These are phyloP conservation scores for Dynastes maya DNA, from an alignment of 2,888 invertebrate species.

Conservation along the genomic window DNA sequence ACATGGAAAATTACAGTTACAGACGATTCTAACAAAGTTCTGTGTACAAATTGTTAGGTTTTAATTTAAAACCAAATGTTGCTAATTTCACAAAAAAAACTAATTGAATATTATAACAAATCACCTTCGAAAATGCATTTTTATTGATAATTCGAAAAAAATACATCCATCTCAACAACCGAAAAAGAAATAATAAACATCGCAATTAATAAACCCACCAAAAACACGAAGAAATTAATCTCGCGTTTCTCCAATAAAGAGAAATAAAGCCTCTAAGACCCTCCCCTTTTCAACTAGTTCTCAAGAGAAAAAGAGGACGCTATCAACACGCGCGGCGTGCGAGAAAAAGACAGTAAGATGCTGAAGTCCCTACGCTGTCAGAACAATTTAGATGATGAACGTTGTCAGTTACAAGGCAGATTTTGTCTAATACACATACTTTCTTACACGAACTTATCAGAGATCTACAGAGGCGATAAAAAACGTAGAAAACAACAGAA, in stretches of 20 bases:
- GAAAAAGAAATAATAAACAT: conserved; percentile 11
- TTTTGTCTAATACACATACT: conserved; percentile 58
- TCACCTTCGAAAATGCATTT: neutral
- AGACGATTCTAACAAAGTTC: too few species aligned
- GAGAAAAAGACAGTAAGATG: conserved; percentile 37
- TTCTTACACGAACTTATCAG: conserved; percentile 29
- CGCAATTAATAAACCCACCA: conserved; percentile 29
- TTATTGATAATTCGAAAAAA: neutral
- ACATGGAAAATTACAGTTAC: too few species aligned
- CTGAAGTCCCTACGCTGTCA: conserved; percentile 60
- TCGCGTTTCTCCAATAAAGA: conserved; percentile 41
- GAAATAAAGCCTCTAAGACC: conserved; percentile 50
- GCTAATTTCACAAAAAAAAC: too few species aligned
- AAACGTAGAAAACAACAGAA: neutral
- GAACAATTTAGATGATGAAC: conserved; percentile 66
- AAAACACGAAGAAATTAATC: conserved; percentile 43
- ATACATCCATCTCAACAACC: neutral
- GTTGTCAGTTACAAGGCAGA: conserved; percentile 64
- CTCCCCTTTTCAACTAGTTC: conserved; percentile 53
- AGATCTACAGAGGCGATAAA: neutral
- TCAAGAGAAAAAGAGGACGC: conserved; percentile 45
- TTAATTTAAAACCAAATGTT: too few species aligned
- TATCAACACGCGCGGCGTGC: conserved; percentile 17
- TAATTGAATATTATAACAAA: neutral
- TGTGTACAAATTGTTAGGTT: too few species aligned